A percentile compares a stretch with the other conserved stretches of the same genome.
Evolutionary conservation across 1,140 invertebrate species (phyloP).

Genomic region (Delia radicum): DNA sequence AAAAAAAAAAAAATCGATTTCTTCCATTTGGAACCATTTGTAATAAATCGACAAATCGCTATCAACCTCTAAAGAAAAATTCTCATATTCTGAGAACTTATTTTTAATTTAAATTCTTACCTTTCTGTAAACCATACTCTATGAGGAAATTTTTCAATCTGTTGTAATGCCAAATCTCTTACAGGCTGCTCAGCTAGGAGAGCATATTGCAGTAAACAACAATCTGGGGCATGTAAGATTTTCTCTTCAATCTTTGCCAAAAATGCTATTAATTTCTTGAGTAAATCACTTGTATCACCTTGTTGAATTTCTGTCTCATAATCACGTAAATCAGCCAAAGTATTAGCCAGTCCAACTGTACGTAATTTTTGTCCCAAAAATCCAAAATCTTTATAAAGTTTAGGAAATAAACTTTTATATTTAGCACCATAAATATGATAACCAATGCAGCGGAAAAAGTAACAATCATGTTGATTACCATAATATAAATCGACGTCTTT

Average conservation of each 20-base stretch:
- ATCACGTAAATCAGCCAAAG: slow-evolving; percentile 61
- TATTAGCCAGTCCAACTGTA: slow-evolving; percentile 59
- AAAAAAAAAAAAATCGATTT: no score
- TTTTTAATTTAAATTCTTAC: slow-evolving; percentile 34
- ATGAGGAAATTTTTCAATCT: slow-evolving; percentile 45
- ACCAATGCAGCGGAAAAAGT: slow-evolving; percentile 65
- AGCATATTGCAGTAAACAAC: slow-evolving; percentile 59
- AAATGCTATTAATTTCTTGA: slow-evolving; percentile 29
- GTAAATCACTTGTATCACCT: slow-evolving; percentile 28
- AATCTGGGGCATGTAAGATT: slow-evolving; percentile 39
- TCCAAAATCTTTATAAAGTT: slow-evolving; percentile 62
- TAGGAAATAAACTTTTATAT: slow-evolving; percentile 56
- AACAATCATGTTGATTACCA: slow-evolving; percentile 62
- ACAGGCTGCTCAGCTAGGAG: slow-evolving; percentile 54
- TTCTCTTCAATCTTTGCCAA: slow-evolving; percentile 56
- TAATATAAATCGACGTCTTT: slow-evolving; percentile 56
- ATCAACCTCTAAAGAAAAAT: no score
- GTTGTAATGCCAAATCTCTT: slow-evolving; percentile 48
- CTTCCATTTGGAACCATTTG: no score
- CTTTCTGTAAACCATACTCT: slow-evolving; percentile 45
- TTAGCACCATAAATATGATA: slow-evolving; percentile 62
- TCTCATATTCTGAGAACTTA: slow-evolving; percentile 29
- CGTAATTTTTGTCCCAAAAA: slow-evolving; percentile 65
- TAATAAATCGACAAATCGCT: no score
- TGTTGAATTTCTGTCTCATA: slow-evolving; percentile 59